Conservation (phyloP, 2,888 invertebrate species). For the Lissonota sp. region DNA sequence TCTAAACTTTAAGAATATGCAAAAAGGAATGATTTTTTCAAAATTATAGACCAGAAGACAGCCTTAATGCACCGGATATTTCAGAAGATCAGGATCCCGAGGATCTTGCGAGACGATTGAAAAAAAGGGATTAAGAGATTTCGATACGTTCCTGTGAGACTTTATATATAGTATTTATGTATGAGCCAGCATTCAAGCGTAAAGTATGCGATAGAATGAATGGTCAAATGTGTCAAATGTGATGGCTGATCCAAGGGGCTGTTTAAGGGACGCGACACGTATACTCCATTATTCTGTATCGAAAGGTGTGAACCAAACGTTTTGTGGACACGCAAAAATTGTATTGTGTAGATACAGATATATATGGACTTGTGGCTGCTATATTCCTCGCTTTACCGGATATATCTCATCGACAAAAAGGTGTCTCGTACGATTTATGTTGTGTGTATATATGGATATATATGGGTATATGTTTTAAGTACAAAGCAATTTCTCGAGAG, state of each 20-base stretch:
- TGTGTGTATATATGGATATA: neutral
- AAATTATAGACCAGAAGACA: too few species aligned
- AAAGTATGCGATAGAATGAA: too few species aligned
- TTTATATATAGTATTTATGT: too few species aligned
- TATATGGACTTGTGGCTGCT: constrained; percentile 17
- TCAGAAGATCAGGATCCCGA: too few species aligned
- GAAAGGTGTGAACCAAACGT: constrained; percentile 22
- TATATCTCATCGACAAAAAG: constrained; percentile 39
- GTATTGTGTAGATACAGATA: constrained; percentile 12
- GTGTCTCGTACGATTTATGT: neutral
- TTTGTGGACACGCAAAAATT: constrained; percentile 21
- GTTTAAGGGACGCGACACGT: constrained; percentile 4
- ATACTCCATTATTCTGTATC: constrained; percentile 1
- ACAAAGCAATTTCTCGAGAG: constrained; percentile 59
- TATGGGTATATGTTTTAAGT: constrained; percentile 32
- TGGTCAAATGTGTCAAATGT: neutral
- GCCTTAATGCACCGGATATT: too few species aligned
- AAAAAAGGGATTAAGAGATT: too few species aligned
- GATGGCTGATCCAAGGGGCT: neutral
- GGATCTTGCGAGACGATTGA: too few species aligned
- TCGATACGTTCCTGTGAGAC: too few species aligned
- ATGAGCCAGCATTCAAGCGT: too few species aligned
- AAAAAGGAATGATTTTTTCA: too few species aligned
- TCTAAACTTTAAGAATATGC: too few species aligned
- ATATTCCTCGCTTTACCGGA: constrained; percentile 15